A percentile compares a stretch with the other conserved stretches of the same genome.
These are phyloP conservation scores for Rhinoderma darwinii DNA, from an alignment of 2,113 vertebrate species.

Conservation along the genomic window DNA sequence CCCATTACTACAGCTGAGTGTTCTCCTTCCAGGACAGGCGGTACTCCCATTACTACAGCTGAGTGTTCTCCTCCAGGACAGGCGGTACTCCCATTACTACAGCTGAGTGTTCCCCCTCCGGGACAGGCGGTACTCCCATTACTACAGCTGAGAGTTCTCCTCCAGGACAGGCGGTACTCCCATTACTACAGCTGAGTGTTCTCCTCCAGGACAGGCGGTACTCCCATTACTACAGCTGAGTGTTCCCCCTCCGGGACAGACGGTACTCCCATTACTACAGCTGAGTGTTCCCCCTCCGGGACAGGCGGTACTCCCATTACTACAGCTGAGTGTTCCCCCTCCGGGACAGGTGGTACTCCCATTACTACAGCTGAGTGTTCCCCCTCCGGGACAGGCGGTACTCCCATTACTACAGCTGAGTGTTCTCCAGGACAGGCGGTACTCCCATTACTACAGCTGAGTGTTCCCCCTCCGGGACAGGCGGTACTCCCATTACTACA, in stretches of 20 bases:
- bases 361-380: not conserved
- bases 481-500: not conserved
- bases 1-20: not conserved
- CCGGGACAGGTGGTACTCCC: not conserved
- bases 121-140: too few species aligned
- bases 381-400: too few species aligned
- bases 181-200: not conserved
- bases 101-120: too few species aligned
- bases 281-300: too few species aligned
- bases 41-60: not conserved
- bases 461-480: too few species aligned
- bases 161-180: not conserved
- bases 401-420: not conserved
- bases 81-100: not conserved
- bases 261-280: not conserved
- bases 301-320: too few species aligned
- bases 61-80: not conserved
- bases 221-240: not conserved
- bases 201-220: too few species aligned
- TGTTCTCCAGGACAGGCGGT: not conserved
- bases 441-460: not conserved
- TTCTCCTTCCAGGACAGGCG: too few species aligned
- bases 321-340: not conserved
- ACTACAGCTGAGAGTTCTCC: not conserved
- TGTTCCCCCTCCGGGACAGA: not conserved